These are phyloP conservation scores for Meloidogyne exigua DNA, from an alignment of 1,140 invertebrate genomes.

Conservation along the genomic window DNA sequence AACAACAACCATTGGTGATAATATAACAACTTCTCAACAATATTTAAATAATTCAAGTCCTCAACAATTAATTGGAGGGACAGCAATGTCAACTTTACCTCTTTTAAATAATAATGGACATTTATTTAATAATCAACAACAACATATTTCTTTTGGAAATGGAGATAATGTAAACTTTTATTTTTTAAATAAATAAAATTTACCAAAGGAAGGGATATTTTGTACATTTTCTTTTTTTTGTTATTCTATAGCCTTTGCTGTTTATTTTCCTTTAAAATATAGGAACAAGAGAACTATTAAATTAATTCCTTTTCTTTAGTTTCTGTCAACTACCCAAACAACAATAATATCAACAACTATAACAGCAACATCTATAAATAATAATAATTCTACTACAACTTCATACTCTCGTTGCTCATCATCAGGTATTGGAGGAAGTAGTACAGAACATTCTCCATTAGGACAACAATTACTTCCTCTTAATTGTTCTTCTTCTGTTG, in stretches of 20 bases:
- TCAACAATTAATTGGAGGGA: background rate
- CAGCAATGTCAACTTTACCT: background rate
- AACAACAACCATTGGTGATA: background rate
- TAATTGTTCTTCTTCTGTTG: background rate
- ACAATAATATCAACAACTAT: background rate
- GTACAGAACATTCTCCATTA: slow-evolving; percentile 23
- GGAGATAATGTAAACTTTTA: background rate
- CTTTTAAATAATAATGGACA: background rate
- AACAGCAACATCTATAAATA: background rate
- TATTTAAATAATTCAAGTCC: background rate
- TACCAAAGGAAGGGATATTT: too few relatives aligned
- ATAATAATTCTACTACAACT: background rate
- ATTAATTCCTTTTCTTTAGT: background rate
- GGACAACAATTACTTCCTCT: slow-evolving; percentile 7
- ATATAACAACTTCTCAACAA: background rate
- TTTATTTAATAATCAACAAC: background rate
- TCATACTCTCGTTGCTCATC: slow-evolving; percentile 22
- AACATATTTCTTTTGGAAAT: background rate
- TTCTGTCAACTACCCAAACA: background rate
- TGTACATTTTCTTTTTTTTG: too few relatives aligned
- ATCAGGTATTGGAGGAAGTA: slow-evolving; percentile 21
- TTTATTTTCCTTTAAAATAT: too few relatives aligned
- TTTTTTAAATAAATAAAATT: slow-evolving; percentile 6
- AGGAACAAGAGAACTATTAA: too few relatives aligned
- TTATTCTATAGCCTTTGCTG: too few relatives aligned